Conservation (phyloP, 1,140 invertebrate species). For the Calephelis nemesis region DNA sequence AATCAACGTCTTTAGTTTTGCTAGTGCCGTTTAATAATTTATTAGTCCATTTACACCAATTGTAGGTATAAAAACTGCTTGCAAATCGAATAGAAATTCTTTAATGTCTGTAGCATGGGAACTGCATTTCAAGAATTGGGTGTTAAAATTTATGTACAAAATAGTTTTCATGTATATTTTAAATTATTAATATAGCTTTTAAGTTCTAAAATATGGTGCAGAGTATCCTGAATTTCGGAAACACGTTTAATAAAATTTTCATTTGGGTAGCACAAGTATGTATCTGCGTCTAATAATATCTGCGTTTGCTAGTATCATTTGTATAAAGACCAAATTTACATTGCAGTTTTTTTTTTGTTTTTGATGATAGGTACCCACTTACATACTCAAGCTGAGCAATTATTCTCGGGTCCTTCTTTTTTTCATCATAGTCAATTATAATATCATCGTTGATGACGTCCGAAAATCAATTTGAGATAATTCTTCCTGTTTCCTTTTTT, state of each 20-base stretch:
- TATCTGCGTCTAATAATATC: background rate
- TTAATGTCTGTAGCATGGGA: background rate
- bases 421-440: background rate
- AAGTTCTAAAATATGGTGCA: background rate
- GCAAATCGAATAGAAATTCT: background rate
- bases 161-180: background rate
- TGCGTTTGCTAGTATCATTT: background rate
- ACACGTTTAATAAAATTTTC: background rate
- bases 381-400: background rate
- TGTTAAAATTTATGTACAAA: background rate
- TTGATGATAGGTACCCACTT: background rate
- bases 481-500: background rate
- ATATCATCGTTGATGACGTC: background rate
- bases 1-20: background rate
- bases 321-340: background rate
- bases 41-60: conserved; percentile 8
- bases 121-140: background rate
- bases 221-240: background rate
- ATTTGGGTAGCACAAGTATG: background rate
- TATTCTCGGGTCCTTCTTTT: background rate
- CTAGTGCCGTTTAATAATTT: conserved; percentile 7
- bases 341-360: background rate
- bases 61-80: background rate
- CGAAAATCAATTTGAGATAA: background rate
- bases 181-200: background rate